Conservation (phyloP, 2,888 invertebrate genomes). For the Fragum fragum region DNA sequence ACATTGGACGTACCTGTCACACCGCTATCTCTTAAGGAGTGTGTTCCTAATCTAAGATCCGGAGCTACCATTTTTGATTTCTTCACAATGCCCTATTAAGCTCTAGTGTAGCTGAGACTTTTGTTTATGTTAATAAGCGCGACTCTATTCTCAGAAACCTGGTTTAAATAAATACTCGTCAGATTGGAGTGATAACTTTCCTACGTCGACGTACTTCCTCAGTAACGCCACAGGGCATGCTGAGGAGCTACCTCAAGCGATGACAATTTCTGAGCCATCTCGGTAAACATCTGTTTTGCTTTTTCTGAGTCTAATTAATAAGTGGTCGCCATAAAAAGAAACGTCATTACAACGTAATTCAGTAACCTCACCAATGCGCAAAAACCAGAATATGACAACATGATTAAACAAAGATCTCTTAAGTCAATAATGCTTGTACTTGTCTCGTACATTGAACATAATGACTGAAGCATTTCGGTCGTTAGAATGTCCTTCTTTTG, state of each 20-base stretch:
- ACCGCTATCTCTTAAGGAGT: slow-evolving; percentile 35
- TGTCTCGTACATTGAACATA: slow-evolving; percentile 21
- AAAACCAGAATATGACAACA: slow-evolving; percentile 39
- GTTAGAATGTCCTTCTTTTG: slow-evolving; percentile 32
- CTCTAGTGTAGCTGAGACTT: slow-evolving; percentile 41
- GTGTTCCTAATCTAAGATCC: no score
- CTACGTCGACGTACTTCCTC: no score
- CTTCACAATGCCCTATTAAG: slow-evolving; percentile 31
- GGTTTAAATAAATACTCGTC: no score
- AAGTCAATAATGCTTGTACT: slow-evolving; percentile 29
- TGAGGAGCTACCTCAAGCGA: no score
- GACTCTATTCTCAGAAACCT: slow-evolving; percentile 22
- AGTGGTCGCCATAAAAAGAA: no score
- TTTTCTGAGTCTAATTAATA: no score
- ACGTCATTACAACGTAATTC: no score
- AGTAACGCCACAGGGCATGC: no score
- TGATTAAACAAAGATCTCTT: slow-evolving; percentile 37
- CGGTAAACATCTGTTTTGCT: no score
- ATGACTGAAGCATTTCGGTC: slow-evolving; percentile 6
- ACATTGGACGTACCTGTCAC: slow-evolving; percentile 22
- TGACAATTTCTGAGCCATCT: no score
- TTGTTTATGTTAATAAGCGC: slow-evolving; percentile 26
- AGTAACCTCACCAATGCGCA: no score
- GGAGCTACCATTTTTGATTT: slow-evolving; percentile 51
- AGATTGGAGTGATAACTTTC: no score